Percentiles rank a stretch among this genome's conserved stretches.
Evolutionary conservation across 2,888 invertebrate genomes (phyloP).

Genomic region (Xestobium rufovillosum): DNA sequence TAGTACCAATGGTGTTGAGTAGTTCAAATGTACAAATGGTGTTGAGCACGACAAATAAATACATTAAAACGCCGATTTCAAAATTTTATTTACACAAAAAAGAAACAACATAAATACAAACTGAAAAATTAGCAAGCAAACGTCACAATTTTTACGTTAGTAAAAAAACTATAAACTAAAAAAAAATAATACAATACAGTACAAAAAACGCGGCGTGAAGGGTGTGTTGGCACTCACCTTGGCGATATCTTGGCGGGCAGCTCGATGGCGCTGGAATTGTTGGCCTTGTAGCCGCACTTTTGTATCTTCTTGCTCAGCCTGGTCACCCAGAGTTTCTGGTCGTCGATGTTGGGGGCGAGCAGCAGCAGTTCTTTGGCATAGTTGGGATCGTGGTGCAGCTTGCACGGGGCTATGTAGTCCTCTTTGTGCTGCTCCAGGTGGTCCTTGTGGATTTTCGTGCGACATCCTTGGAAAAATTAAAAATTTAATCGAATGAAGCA

Average conservation of each 20-base stretch:
- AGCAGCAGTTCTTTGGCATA: constrained; percentile 90
- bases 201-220: too few species aligned
- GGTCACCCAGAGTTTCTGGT: constrained; percentile 90
- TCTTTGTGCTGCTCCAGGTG: constrained; percentile 79
- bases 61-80: too few species aligned
- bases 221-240: constrained; percentile 53
- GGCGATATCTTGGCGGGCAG: constrained; percentile 68
- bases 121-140: too few species aligned
- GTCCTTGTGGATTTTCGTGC: constrained; percentile 95
- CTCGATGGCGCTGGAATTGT: constrained; percentile 54
- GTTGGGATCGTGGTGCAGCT: constrained; percentile 90
- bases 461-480: constrained; percentile 63
- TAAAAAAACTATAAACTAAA: too few species aligned
- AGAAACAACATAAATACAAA: constrained; percentile 3
- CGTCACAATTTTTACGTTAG: too few species aligned
- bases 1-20: too few species aligned
- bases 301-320: constrained; percentile 87
- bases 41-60: too few species aligned
- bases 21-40: too few species aligned
- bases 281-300: constrained; percentile 86
- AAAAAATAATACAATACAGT: too few species aligned
- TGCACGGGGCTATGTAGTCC: constrained; percentile 88
- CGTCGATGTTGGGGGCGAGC: constrained; percentile 75
- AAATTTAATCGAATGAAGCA: not conserved
- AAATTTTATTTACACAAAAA: too few species aligned